Evolutionary conservation across 1,140 invertebrate genomes (phyloP).

Genomic region (Caenorhabditis tropicalis): DNA sequence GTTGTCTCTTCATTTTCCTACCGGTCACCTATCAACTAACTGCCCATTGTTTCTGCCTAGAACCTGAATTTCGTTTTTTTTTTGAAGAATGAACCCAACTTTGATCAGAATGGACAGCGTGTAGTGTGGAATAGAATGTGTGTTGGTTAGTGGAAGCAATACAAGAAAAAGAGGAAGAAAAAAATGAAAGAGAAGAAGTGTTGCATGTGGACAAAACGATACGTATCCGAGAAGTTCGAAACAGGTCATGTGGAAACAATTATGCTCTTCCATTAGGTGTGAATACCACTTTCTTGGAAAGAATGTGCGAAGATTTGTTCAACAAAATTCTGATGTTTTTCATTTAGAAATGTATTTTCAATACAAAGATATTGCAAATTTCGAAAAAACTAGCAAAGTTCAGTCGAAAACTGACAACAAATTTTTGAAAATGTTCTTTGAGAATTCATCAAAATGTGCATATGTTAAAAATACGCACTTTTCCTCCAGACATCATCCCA

Average conservation of each 20-base stretch:
- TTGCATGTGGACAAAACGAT: not conserved
- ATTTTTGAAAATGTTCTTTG: not conserved
- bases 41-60: not conserved
- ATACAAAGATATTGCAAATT: no score
- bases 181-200: not conserved
- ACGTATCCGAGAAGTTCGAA: conserved; percentile 1
- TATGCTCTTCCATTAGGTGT: conserved; percentile 25
- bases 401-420: no score
- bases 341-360: no score
- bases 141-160: not conserved
- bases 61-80: not conserved
- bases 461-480: no score
- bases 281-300: not conserved
- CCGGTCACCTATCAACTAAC: not conserved
- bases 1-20: not conserved
- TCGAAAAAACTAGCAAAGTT: no score
- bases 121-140: not conserved
- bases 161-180: not conserved
- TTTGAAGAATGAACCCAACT: not conserved
- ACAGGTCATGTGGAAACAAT: conserved; percentile 42
- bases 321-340: not conserved
- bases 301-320: not conserved
- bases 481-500: not conserved
- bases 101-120: not conserved
- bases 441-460: no score